A percentile compares a stretch with the other conserved stretches of the same genome.
Conservation (phyloP, 2,113 vertebrate genomes). For the Erythrocebus patas region DNA sequence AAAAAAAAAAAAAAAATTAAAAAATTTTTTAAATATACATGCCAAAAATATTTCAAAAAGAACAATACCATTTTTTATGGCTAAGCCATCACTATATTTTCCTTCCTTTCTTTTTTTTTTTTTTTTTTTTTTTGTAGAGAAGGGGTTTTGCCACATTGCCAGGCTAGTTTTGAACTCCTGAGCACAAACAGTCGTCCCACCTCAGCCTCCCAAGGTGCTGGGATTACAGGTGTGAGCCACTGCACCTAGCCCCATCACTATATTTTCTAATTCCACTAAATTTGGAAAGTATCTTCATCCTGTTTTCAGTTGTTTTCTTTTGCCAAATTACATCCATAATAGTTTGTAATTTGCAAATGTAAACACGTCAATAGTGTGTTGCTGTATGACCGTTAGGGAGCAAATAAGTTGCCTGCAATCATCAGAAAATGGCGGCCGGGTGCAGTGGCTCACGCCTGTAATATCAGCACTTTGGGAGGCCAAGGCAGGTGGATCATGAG, state of each 20-base stretch:
- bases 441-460: too few relatives aligned
- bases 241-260: too few relatives aligned
- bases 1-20: neutral
- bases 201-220: too few relatives aligned
- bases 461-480: too few relatives aligned
- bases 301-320: constrained; percentile 48
- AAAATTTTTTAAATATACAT: neutral
- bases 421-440: neutral
- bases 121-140: too few relatives aligned
- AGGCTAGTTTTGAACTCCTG: too few relatives aligned
- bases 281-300: constrained; percentile 14
- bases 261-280: constrained; percentile 13
- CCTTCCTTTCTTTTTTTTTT: too few relatives aligned
- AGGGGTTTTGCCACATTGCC: too few relatives aligned
- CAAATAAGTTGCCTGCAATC: neutral
- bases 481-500: too few relatives aligned
- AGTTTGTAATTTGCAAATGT: constrained; percentile 16
- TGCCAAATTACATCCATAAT: neutral
- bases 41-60: constrained; percentile 49
- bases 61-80: constrained; percentile 36
- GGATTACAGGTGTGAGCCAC: too few relatives aligned
- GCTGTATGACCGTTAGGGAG: neutral
- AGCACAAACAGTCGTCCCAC: too few relatives aligned
- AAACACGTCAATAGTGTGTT: neutral
- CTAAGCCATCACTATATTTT: neutral